Base-by-base conservation (phyloP, 2,888 invertebrate genomes). In the Atherix ibis region DNA sequence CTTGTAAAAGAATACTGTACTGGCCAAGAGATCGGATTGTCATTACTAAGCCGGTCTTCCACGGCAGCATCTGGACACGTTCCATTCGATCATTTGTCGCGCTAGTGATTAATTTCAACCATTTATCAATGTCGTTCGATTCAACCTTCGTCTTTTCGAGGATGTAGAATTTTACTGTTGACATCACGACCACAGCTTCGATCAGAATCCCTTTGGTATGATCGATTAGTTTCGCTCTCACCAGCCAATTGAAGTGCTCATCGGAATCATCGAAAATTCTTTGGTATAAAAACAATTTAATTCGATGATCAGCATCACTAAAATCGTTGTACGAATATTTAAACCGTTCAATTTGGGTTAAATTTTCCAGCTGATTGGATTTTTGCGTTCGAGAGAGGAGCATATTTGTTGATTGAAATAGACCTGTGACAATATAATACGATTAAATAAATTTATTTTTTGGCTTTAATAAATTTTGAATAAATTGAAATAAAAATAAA, bases 251-350 rank as follows among this genome's bases (percentile, higher is more conserved):
- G 5, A 71, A 60, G 37, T 66, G 65, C 48, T 71, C 71, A 18
- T 61, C 62, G 36, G 64, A 57, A 39, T 66, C 62, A 40, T 68
- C 64, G 43, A 72, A 70, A 45, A 70, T 55, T 38, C 57, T 58
- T 41, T 69, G 58, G 48, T 67, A 66, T 24, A 72, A 61, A 48
- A 66, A 66, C 4, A 68, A 52, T 46, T 71, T 71, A n/a, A 72
- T 53, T 31, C 71, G 64, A 45, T 70, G 70, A 52, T 72, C 72
- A 13, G 70, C 56, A 41, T 64, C 61, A 37, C 58, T 57, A 35
- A 68, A 71, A 45, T 71, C 62, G 5, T 47, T 60, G 41, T 65
- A 71, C 22, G 65, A 68, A 43, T 68, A 71, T 45, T 66, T 63
- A 42, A 67, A 64, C 14, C 44, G 43, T 19, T 46, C 47, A 36